phyloP scores from a whole-genome alignment of 2,888 invertebrate genomes.

The Drosophila stalkeri region DNA sequence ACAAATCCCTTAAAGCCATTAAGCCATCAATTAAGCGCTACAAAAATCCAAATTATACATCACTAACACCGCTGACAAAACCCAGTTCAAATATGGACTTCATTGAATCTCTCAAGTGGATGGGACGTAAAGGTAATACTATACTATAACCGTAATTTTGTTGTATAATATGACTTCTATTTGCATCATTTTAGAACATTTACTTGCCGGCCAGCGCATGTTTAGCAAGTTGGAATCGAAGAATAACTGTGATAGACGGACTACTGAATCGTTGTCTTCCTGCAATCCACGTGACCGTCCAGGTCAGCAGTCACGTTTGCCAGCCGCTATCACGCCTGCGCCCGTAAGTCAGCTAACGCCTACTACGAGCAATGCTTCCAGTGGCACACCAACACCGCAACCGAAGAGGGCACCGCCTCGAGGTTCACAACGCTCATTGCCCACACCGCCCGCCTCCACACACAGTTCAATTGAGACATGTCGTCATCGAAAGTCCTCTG shows the following conservation, averaged over 20 bases:
- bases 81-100: slow-evolving; percentile 45
- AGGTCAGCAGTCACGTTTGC: slow-evolving; percentile 9
- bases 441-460: slow-evolving; percentile 71
- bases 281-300: slow-evolving; percentile 10
- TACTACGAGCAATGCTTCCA: slow-evolving; percentile 68
- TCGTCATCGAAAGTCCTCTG: slow-evolving; percentile 22
- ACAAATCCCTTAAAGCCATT: slow-evolving; percentile 18
- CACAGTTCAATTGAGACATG: slow-evolving; percentile 58
- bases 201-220: slow-evolving; percentile 62
- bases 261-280: slow-evolving; percentile 31
- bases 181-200: slow-evolving; percentile 52
- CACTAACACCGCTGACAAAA: slow-evolving; percentile 8
- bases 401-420: slow-evolving; percentile 20
- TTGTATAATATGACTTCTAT: background rate
- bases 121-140: slow-evolving; percentile 53
- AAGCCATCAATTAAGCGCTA: slow-evolving; percentile 62
- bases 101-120: slow-evolving; percentile 53
- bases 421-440: slow-evolving; percentile 45
- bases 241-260: slow-evolving; percentile 51
- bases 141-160: background rate
- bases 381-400: slow-evolving; percentile 60
- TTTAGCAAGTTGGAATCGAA: slow-evolving; percentile 63
- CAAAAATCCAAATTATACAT: slow-evolving; percentile 17
- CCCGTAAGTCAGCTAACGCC: slow-evolving; percentile 59
- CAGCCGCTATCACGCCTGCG: background rate